A percentile compares a stretch with the other conserved stretches of the same genome.
Conservation (phyloP, 2,113 vertebrate species). For the Syrmaticus mikado region DNA sequence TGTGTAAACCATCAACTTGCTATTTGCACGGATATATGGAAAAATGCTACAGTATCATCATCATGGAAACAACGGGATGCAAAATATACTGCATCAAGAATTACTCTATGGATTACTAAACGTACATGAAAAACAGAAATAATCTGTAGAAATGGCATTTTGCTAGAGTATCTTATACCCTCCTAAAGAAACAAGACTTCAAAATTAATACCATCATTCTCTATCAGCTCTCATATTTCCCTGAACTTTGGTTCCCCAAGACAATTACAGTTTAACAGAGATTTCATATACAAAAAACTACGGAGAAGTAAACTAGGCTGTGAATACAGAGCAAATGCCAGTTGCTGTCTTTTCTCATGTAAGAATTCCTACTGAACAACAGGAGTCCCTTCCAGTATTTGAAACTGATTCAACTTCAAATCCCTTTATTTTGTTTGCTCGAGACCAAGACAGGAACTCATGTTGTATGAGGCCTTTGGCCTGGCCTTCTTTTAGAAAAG, state of each 20-base stretch:
- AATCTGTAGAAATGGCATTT: not conserved
- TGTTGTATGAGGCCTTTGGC: not conserved
- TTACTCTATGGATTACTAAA: not conserved
- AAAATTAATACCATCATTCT: not conserved
- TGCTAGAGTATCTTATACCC: not conserved
- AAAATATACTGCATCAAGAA: not conserved
- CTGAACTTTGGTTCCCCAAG: not conserved
- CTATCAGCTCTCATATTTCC: not conserved
- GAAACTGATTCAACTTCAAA: not conserved
- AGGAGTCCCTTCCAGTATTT: not conserved
- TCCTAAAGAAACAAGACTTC: not conserved
- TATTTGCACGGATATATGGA: not conserved
- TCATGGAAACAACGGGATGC: not conserved
- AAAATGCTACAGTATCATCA: not conserved
- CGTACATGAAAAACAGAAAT: not conserved
- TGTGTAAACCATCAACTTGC: not conserved
- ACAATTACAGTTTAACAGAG: not conserved
- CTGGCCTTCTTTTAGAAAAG: not conserved
- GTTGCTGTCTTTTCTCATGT: not conserved
- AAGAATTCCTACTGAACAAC: not conserved
- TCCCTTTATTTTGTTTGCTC: not conserved
- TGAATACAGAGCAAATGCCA: not conserved
- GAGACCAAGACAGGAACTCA: not conserved
- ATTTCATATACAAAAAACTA: not conserved
- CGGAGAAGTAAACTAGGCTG: not conserved